Evolutionary conservation across 2,113 vertebrate species (phyloP).

Genomic region (Tretioscincus oriximinensis): DNA sequence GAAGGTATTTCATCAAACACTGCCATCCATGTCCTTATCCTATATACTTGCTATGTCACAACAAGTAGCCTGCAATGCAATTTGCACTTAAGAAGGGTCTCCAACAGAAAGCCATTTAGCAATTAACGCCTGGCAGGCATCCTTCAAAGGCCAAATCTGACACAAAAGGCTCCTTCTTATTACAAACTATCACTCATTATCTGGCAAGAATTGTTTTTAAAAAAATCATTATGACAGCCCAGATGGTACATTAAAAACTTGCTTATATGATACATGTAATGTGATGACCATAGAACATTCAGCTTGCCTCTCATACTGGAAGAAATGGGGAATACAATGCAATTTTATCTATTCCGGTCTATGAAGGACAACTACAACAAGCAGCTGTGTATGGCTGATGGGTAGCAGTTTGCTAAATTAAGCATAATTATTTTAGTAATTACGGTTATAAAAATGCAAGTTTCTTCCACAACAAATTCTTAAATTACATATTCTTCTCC

Average conservation of each 20-base stretch:
- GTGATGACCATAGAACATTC: too few species aligned
- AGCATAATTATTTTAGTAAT: too few species aligned
- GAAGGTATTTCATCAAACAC: slow-evolving; percentile 45
- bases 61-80: slow-evolving; percentile 22
- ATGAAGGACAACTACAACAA: not conserved
- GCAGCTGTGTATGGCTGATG: not conserved
- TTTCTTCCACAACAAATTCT: too few species aligned
- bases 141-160: slow-evolving; percentile 11
- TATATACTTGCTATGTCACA: not conserved
- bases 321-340: not conserved
- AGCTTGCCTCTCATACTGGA: not conserved
- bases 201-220: too few species aligned
- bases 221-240: too few species aligned
- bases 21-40: not conserved
- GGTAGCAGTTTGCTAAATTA: not conserved
- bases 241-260: not conserved
- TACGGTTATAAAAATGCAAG: too few species aligned
- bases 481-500: too few species aligned
- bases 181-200: slow-evolving; percentile 14
- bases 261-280: not conserved
- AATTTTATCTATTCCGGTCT: not conserved
- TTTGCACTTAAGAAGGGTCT: slow-evolving; percentile 44
- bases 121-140: slow-evolving; percentile 50
- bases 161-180: slow-evolving; percentile 18
- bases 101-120: slow-evolving; percentile 32